Percentiles rank a stretch among this genome's conserved stretches.
Evolutionary conservation across 2,113 vertebrate species (phyloP).

Genomic region (Semicossyphus pulcher): DNA sequence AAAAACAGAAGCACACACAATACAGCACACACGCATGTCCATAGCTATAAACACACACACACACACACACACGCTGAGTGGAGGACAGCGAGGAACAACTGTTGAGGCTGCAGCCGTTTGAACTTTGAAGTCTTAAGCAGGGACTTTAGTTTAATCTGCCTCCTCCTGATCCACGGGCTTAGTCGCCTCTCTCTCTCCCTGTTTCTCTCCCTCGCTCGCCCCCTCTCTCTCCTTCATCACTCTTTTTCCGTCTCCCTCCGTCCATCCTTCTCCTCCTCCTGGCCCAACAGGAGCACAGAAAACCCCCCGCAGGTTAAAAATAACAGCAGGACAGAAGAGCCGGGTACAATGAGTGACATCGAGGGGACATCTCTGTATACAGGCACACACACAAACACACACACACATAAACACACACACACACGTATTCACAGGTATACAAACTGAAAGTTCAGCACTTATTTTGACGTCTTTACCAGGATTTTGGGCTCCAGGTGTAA

Average conservation of each 20-base stretch:
- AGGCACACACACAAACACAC: not conserved
- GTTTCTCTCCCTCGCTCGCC: not conserved
- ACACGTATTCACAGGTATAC: not conserved
- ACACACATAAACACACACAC: conserved; percentile 14
- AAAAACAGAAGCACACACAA: not conserved
- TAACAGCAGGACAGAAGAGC: conserved; percentile 56
- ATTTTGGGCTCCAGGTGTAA: not conserved
- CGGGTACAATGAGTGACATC: conserved; percentile 22
- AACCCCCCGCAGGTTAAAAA: conserved; percentile 61
- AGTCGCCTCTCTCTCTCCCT: conserved; percentile 55
- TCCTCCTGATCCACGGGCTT: conserved; percentile 81
- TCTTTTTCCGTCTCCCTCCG: conserved; percentile 13
- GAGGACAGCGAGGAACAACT: conserved; percentile 60
- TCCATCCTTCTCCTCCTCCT: conserved; percentile 28
- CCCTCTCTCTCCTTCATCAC: conserved; percentile 1
- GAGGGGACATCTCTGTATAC: not conserved
- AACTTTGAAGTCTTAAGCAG: conserved; percentile 85
- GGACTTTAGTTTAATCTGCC: conserved; percentile 82
- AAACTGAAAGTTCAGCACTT: not conserved
- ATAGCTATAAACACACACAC: not conserved
- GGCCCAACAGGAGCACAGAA: conserved; percentile 44
- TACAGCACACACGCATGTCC: not conserved
- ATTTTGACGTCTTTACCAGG: not conserved
- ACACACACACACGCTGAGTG: not conserved
- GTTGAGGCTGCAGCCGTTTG: conserved; percentile 65